Percentiles rank a stretch among this genome's conserved stretches.
Evolutionary conservation across 2,797 vertebrate genomes (phyloP).

Genomic region (Nasua narica): DNA sequence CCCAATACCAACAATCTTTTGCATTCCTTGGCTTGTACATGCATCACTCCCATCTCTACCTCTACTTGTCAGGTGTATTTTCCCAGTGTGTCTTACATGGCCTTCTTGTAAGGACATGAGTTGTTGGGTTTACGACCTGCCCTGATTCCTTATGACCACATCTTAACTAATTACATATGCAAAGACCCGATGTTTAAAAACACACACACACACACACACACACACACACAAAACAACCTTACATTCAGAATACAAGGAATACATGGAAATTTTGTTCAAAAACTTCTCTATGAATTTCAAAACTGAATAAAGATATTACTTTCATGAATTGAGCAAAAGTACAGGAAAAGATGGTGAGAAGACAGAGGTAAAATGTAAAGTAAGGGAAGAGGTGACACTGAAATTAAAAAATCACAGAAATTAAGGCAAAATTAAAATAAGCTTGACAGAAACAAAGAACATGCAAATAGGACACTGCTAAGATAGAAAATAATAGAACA

Average conservation of each 20-base stretch:
- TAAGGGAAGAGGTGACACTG: background rate
- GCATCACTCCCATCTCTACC: background rate
- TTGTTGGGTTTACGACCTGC: background rate
- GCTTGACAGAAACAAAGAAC: background rate
- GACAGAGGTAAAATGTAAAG: background rate
- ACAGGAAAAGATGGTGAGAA: background rate
- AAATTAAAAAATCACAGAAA: background rate
- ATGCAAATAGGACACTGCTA: background rate
- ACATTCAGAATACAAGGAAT: background rate
- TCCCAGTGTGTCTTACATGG: background rate
- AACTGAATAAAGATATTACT: background rate
- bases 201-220: too few relatives aligned
- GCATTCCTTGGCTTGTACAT: background rate
- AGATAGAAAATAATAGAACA: background rate
- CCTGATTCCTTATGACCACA: background rate
- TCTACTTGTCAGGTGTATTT: background rate
- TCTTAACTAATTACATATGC: background rate
- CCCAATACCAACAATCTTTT: background rate
- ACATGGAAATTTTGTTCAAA: background rate
- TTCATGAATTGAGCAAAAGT: background rate
- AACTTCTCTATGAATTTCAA: background rate
- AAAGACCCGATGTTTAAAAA: background rate
- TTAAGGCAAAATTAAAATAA: background rate
- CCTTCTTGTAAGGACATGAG: background rate
- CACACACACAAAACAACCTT: background rate